Evolutionary conservation across 2,888 invertebrate species (phyloP), one percentile per base, ranked within the genome.

Genomic region (Conops quadrifasciatus): DNA sequence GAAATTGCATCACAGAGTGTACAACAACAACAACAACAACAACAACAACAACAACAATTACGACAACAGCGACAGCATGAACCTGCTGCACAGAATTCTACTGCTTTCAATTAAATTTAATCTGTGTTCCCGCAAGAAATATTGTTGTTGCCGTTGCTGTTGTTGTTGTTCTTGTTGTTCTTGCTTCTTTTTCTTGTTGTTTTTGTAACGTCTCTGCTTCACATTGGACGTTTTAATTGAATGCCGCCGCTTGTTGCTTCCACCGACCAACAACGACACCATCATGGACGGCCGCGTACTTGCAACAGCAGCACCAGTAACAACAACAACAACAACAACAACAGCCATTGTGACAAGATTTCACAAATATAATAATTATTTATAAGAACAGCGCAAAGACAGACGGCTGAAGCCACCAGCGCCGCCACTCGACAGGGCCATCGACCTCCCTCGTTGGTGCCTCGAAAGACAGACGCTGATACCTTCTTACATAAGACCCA

Each of bases 291-390:
- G 36, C 9, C 9, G 36, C 9, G 36, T 36, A 9, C 9, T 13
- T 11, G 30, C 36, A 36, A 53, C 66, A 66, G 19, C 53, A 30
- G 21, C 60, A 49, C 11, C 53, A 30, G 21, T 47, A 49, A 49
- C 45, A 59, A 56, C 59, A 47, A n/a, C 58, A 28, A 43, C 45
- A 45, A 45, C 53, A 36, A 21, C 21, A 56, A 28, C n/a, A 43
- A 16, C 53, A 36, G 21, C 21, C 21, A 28, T 24, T 24, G 58
- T 5, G 28, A 47, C 59, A 47, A 65, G 9, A 24, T 15, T 51
- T 49, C 30, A 24, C 62, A 68, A 68, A 43, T 62, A 68, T 62
- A 68, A 67, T 67, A 67, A 68, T 68, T 62, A 62, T 51, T 62
- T 36, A 7, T 4, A 7, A 36, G 36, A 36, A n/a, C n/a, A 36